Evolutionary conservation across 2,797 vertebrate genomes (phyloP).

Genomic region (Pangasius djambal): DNA sequence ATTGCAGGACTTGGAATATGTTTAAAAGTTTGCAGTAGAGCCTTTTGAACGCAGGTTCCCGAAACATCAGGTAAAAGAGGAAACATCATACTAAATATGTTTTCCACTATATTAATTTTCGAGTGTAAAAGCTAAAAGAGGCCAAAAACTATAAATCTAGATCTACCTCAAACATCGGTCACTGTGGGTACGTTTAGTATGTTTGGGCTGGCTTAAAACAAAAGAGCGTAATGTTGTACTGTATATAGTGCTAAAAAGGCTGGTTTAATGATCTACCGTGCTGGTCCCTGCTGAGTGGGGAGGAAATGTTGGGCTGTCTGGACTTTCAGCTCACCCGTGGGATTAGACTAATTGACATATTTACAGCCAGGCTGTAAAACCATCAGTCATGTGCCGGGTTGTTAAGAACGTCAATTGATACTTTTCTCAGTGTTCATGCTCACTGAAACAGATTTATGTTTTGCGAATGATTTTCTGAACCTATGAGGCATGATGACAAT

Average conservation of each 20-base stretch:
- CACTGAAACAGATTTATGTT: slow-evolving; percentile 25
- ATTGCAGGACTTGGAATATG: neutral
- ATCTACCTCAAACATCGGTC: neutral
- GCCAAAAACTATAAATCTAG: neutral
- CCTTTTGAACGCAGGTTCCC: neutral
- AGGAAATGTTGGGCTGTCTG: slow-evolving; percentile 26
- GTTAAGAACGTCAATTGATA: slow-evolving; percentile 24
- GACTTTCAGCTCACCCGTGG: neutral
- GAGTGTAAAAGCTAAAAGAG: neutral
- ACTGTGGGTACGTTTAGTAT: neutral
- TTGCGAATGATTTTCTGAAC: slow-evolving; percentile 13
- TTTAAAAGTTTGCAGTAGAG: neutral
- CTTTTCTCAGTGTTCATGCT: neutral
- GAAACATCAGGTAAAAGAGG: neutral
- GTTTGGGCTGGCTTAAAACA: neutral
- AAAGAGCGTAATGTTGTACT: slow-evolving; percentile 20
- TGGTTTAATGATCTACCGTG: slow-evolving; percentile 38
- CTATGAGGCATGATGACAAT: slow-evolving; percentile 17
- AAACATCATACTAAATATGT: neutral
- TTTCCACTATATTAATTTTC: neutral
- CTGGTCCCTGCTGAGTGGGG: slow-evolving; percentile 11
- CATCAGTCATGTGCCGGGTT: slow-evolving; percentile 14
- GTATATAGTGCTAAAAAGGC: slow-evolving; percentile 6
- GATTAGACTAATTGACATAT: slow-evolving; percentile 43
- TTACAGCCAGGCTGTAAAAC: slow-evolving; percentile 35